A percentile compares a stretch with the other conserved stretches of the same genome.
Evolutionary conservation across 1,140 invertebrate species (phyloP).

Genomic region (Drosophila tani): DNA sequence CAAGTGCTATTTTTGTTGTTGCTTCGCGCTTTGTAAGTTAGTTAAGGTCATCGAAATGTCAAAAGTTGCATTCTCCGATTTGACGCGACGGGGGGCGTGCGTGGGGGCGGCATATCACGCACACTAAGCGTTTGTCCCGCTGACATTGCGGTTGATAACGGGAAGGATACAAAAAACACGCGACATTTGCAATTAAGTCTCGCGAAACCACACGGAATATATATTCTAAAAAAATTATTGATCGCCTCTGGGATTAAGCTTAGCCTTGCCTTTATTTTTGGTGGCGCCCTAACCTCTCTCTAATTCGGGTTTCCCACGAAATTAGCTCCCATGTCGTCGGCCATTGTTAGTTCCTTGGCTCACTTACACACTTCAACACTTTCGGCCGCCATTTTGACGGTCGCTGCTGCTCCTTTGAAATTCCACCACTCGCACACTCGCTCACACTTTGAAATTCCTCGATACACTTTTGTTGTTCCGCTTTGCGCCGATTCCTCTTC

Average conservation of each 20-base stretch:
- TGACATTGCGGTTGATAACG: conserved; percentile 58
- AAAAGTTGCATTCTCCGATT: conserved; percentile 82
- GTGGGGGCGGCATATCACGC: conserved; percentile 36
- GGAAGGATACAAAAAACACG: conserved; percentile 7
- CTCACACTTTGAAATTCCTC: conserved; percentile 53
- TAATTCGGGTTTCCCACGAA: conserved; percentile 1
- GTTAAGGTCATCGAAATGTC: conserved; percentile 85
- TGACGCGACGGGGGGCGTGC: conserved; percentile 21
- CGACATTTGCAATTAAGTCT: conserved; percentile 69
- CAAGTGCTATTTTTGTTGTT: conserved; percentile 50
- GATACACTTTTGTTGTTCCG: conserved; percentile 58
- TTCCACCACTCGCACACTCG: conserved; percentile 66
- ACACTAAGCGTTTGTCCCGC: conserved; percentile 55
- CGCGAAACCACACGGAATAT: not conserved
- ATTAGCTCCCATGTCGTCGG: conserved; percentile 29
- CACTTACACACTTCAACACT: conserved; percentile 72
- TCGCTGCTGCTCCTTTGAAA: conserved; percentile 66
- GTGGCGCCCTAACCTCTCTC: not conserved
- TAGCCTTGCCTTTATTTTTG: conserved; percentile 40
- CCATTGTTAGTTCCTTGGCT: conserved; percentile 47
- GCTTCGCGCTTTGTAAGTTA: conserved; percentile 63
- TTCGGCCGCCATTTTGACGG: conserved; percentile 79
- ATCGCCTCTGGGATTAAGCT: conserved; percentile 29
- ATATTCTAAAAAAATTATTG: conserved; percentile 54
- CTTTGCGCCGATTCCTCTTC: conserved; percentile 42